Conservation (phyloP, 2,888 invertebrate genomes). For the Hypsopygia costalis region DNA sequence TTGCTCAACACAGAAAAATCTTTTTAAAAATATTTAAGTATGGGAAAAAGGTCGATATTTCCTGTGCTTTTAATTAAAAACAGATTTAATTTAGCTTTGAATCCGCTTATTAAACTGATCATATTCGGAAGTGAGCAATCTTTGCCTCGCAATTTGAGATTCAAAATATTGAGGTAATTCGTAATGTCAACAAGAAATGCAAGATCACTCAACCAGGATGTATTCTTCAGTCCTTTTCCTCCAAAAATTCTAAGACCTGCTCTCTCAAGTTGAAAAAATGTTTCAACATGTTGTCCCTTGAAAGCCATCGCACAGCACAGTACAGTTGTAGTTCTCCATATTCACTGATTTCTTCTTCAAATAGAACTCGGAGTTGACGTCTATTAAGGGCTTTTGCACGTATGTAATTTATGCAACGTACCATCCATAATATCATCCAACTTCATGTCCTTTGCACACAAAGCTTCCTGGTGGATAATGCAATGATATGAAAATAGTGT, state of each 20-base stretch:
- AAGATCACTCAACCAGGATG: too few relatives aligned
- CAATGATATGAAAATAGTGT: slow-evolving; percentile 15
- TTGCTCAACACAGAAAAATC: too few relatives aligned
- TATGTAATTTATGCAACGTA: slow-evolving; percentile 12
- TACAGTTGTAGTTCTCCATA: slow-evolving; percentile 14
- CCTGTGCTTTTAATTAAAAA: too few relatives aligned
- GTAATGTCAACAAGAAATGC: too few relatives aligned
- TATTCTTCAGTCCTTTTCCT: too few relatives aligned
- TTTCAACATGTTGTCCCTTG: slow-evolving; percentile 15
- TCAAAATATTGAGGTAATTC: too few relatives aligned
- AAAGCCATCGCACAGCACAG: slow-evolving; percentile 15
- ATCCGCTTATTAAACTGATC: too few relatives aligned
- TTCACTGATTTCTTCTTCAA: slow-evolving; percentile 11
- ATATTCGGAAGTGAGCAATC: too few relatives aligned
- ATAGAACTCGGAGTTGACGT: slow-evolving; percentile 8
- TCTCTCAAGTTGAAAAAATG: slow-evolving; percentile 13
- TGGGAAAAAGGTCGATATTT: too few relatives aligned
- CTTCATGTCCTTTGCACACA: slow-evolving; percentile 10
- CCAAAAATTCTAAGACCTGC: slow-evolving; percentile 10
- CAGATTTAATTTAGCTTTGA: too few relatives aligned
- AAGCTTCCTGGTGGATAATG: slow-evolving; percentile 16
- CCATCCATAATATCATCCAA: slow-evolving; percentile 6
- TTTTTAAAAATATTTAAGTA: too few relatives aligned
- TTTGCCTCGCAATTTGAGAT: too few relatives aligned
- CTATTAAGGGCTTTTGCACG: slow-evolving; percentile 15